These are phyloP conservation scores for Blastomussa wellsi DNA, from an alignment of 92 coral and sea anemone species.

Conservation along the genomic window DNA sequence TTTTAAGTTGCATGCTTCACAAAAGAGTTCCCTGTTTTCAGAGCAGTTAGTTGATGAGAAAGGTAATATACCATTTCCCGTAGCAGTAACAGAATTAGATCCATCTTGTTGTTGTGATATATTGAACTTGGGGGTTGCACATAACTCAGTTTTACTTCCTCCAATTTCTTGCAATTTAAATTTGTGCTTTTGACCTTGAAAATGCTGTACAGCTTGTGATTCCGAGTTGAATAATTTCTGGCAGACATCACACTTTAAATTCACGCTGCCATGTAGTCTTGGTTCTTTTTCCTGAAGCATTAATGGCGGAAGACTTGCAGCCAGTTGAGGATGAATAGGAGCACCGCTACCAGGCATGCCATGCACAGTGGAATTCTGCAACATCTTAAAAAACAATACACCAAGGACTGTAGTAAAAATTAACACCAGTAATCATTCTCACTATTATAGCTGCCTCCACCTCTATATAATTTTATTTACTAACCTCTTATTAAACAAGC, in stretches of 20 bases:
- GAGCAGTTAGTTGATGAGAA: not conserved
- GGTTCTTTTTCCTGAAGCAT: not conserved
- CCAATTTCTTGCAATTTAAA: conserved; percentile 1
- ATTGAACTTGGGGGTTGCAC: not conserved
- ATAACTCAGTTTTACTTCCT: not conserved
- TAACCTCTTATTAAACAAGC: too few species aligned
- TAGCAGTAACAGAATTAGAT: too few species aligned
- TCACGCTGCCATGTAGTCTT: not conserved
- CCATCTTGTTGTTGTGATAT: not conserved
- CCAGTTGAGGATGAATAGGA: not conserved
- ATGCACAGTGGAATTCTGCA: not conserved
- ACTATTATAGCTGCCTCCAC: too few species aligned
- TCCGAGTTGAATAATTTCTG: conserved; percentile 79
- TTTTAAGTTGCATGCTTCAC: conserved; percentile 75
- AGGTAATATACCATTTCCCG: not conserved
- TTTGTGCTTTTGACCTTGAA: conserved; percentile 49
- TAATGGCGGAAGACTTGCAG: not conserved
- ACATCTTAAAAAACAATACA: not conserved
- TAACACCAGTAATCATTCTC: too few species aligned
- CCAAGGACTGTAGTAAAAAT: not conserved
- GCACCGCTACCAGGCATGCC: not conserved
- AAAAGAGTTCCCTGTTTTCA: conserved; percentile 30
- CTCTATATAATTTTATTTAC: too few species aligned
- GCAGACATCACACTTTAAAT: conserved; percentile 64
- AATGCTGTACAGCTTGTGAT: conserved; percentile 76